Conservation (phyloP, 2,888 invertebrate species). For the Scotopteryx bipunctaria region DNA sequence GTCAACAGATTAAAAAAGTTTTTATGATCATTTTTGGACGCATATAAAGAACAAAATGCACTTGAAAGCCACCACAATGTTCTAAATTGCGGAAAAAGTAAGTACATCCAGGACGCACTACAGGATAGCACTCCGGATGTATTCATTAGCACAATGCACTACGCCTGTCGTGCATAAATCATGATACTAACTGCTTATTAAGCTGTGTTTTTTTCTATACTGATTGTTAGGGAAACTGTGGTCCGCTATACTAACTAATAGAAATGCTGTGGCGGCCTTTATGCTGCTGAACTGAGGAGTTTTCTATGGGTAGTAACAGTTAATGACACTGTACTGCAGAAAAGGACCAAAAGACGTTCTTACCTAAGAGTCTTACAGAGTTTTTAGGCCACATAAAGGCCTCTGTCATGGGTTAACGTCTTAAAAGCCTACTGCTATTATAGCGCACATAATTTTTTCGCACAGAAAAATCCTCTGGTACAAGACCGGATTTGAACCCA, state of each 20-base stretch:
- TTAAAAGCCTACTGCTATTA: too few relatives aligned
- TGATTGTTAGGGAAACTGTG: neutral
- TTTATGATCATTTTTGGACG: too few relatives aligned
- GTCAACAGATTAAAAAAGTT: too few relatives aligned
- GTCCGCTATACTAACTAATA: neutral
- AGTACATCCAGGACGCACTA: conserved; percentile 13
- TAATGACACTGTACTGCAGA: too few relatives aligned
- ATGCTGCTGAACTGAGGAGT: neutral
- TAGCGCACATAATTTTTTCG: too few relatives aligned
- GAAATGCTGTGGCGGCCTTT: neutral
- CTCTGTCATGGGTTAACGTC: too few relatives aligned
- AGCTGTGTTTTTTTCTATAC: neutral
- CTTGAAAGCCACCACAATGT: conserved; percentile 3
- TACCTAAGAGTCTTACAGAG: too few relatives aligned
- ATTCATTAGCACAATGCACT: conserved; percentile 17
- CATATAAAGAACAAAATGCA: neutral
- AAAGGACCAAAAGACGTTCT: too few relatives aligned
- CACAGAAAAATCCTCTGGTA: too few relatives aligned
- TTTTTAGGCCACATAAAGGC: too few relatives aligned
- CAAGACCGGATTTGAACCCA: too few relatives aligned
- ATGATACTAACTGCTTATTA: conserved; percentile 5
- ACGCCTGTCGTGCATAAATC: conserved; percentile 10
- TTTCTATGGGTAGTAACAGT: too few relatives aligned
- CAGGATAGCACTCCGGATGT: conserved; percentile 17
- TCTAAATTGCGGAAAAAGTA: conserved; percentile 15